phyloP scores from a whole-genome alignment of 2,797 vertebrate species.

The Mallotus villosus region DNA sequence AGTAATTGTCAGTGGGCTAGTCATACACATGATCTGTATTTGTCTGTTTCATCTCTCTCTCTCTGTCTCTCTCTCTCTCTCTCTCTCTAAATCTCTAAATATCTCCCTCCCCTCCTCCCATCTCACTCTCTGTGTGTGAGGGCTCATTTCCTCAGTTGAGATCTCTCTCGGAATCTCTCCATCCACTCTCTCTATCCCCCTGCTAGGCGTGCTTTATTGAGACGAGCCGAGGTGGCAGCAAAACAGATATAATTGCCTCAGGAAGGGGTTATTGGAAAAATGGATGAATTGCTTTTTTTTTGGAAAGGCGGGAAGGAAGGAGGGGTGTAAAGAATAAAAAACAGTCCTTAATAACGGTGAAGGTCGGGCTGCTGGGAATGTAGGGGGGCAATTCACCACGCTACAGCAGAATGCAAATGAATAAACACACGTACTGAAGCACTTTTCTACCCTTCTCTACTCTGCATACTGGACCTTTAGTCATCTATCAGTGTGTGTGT shows the following conservation, averaged over 20 bases:
- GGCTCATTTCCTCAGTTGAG: conserved; percentile 70
- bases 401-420: conserved; percentile 44
- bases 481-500: conserved; percentile 44
- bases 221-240: conserved; percentile 61
- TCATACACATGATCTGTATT: conserved; percentile 57
- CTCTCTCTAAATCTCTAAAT: conserved; percentile 45
- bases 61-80: conserved; percentile 4
- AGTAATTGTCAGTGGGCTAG: conserved; percentile 37
- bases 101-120: conserved; percentile 69
- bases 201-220: conserved; percentile 21
- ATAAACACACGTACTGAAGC: conserved; percentile 45
- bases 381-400: conserved; percentile 42
- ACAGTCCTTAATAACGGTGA: conserved; percentile 65
- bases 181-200: conserved; percentile 71
- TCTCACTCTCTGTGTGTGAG: conserved; percentile 21
- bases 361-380: conserved; percentile 62
- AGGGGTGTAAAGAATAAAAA: conserved; percentile 59
- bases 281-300: conserved; percentile 69
- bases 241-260: conserved; percentile 74
- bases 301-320: conserved; percentile 49
- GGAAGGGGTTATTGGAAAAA: conserved; percentile 75
- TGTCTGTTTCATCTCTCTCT: conserved; percentile 45
- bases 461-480: conserved; percentile 34
- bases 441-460: conserved; percentile 25
- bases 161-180: conserved; percentile 73